Evolutionary conservation across 2,888 invertebrate genomes (phyloP).

Genomic region (Parnassius orleans): DNA sequence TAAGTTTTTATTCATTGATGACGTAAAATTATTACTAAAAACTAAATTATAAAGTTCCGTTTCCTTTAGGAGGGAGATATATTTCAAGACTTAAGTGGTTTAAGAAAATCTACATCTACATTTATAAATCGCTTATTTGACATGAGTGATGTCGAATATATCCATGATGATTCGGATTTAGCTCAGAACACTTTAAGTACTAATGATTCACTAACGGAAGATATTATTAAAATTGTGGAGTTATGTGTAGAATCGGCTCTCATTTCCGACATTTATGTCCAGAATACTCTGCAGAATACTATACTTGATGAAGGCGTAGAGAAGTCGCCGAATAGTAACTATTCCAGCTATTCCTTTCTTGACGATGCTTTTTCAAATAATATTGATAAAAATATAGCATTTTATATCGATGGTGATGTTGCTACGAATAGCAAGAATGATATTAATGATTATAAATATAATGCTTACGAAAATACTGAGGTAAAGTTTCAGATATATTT

Average conservation of each 20-base stretch:
- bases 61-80: slow-evolving; percentile 41
- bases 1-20: slow-evolving; percentile 34
- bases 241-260: slow-evolving; percentile 49
- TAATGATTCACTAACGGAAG: slow-evolving; percentile 41
- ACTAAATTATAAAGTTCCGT: slow-evolving; percentile 1
- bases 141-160: slow-evolving; percentile 62
- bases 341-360: slow-evolving; percentile 55
- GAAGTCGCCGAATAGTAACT: slow-evolving; percentile 25
- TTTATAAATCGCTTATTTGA: slow-evolving; percentile 66
- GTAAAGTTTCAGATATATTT: slow-evolving; percentile 5
- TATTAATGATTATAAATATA: slow-evolving; percentile 29
- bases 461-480: slow-evolving; percentile 4
- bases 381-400: slow-evolving; percentile 42
- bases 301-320: slow-evolving; percentile 30
- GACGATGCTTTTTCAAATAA: slow-evolving; percentile 46
- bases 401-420: slow-evolving; percentile 44
- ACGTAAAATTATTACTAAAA: background rate
- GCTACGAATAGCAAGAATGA: slow-evolving; percentile 31
- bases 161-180: slow-evolving; percentile 38
- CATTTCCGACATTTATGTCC: slow-evolving; percentile 36
- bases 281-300: slow-evolving; percentile 30
- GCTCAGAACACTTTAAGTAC: slow-evolving; percentile 36
- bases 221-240: slow-evolving; percentile 53
- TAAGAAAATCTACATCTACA: slow-evolving; percentile 58
- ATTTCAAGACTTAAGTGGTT: slow-evolving; percentile 37